These are phyloP conservation scores for Premnoplex brunnescens DNA, from an alignment of 2,797 vertebrate genomes.

Conservation along the genomic window DNA sequence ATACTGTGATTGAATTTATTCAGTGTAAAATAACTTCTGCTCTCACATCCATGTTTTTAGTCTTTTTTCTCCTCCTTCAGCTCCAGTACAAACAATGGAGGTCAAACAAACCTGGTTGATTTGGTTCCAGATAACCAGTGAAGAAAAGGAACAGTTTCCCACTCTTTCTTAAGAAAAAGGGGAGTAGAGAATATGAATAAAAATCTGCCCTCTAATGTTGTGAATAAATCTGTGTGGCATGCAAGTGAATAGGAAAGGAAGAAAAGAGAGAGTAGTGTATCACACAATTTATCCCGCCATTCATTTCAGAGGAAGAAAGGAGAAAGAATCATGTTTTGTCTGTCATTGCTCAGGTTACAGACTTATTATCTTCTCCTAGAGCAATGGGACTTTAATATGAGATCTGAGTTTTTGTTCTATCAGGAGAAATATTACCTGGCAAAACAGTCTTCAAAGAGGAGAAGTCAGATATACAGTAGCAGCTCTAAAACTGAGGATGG, in stretches of 20 bases:
- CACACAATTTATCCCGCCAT: not conserved
- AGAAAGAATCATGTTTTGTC: not conserved
- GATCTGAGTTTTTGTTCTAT: not conserved
- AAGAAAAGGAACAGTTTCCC: not conserved
- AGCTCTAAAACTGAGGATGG: not conserved
- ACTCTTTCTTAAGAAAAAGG: not conserved
- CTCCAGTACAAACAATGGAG: not conserved
- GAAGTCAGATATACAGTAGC: not conserved
- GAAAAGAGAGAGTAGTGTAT: not conserved
- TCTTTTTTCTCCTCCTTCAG: not conserved
- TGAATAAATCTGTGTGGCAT: not conserved
- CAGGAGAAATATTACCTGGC: not conserved
- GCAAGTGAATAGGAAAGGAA: not conserved
- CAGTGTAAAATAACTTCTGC: not conserved
- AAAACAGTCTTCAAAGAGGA: not conserved
- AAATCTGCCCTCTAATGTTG: not conserved
- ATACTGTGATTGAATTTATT: not conserved
- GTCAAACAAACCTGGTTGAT: not conserved
- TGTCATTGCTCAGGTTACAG: not conserved
- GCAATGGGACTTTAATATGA: not conserved
- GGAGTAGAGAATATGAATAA: not conserved
- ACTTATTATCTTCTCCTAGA: not conserved
- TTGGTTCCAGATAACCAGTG: not conserved
- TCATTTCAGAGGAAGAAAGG: not conserved
- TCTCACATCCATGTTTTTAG: not conserved